phyloP scores from a whole-genome alignment of 2,888 invertebrate genomes.

The Polydrusus cervinus region DNA sequence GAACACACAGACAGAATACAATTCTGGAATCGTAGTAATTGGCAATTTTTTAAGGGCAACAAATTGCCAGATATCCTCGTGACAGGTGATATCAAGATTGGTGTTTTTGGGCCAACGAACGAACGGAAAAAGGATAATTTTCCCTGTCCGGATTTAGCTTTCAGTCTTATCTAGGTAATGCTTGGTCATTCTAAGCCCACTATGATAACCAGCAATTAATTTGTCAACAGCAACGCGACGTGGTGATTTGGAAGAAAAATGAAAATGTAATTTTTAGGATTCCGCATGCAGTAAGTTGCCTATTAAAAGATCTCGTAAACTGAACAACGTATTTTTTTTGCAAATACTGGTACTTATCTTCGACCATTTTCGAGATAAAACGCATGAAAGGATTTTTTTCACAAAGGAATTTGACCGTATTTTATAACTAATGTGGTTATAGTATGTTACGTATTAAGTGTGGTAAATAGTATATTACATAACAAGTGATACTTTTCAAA shows the following conservation, averaged over 20 bases:
- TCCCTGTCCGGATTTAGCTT: background rate
- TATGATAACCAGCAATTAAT: slow-evolving; percentile 10
- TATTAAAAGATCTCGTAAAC: too few relatives aligned
- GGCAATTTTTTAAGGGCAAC: slow-evolving; percentile 21
- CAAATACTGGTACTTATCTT: too few relatives aligned
- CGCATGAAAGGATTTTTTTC: too few relatives aligned
- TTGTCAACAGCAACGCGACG: background rate
- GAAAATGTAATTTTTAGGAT: too few relatives aligned
- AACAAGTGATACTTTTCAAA: too few relatives aligned
- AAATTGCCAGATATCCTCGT: slow-evolving; percentile 18
- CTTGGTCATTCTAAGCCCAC: slow-evolving; percentile 1
- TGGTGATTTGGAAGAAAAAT: background rate
- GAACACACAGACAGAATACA: background rate
- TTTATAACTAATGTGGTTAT: too few relatives aligned
- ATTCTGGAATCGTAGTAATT: slow-evolving; percentile 6
- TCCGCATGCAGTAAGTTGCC: too few relatives aligned
- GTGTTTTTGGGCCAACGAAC: slow-evolving; percentile 14
- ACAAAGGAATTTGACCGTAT: too few relatives aligned
- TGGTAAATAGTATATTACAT: too few relatives aligned
- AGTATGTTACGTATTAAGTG: too few relatives aligned
- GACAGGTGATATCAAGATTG: slow-evolving; percentile 25
- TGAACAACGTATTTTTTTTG: too few relatives aligned
- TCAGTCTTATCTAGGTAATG: slow-evolving; percentile 1
- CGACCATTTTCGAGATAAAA: too few relatives aligned
- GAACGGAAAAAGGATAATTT: slow-evolving; percentile 6